Evolutionary conservation across 2,797 vertebrate genomes (phyloP).

Genomic region (Xenops minutus): DNA sequence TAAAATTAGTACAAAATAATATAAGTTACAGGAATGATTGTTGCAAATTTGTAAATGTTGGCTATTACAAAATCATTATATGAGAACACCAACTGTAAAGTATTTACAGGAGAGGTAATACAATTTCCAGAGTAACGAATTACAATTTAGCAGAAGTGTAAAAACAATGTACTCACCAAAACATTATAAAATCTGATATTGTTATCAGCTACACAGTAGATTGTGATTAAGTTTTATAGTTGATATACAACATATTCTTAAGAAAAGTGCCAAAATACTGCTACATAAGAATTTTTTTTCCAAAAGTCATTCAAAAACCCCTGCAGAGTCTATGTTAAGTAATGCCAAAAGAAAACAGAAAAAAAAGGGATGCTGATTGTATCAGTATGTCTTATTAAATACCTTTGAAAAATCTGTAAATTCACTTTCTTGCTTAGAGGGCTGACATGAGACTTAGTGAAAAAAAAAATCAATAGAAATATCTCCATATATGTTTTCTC

Average conservation of each 20-base stretch:
- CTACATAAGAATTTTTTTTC: constrained; percentile 47
- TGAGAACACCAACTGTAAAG: constrained; percentile 50
- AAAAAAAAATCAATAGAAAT: constrained; percentile 59
- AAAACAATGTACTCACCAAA: constrained; percentile 54
- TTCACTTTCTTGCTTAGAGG: constrained; percentile 55
- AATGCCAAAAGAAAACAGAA: constrained; percentile 63
- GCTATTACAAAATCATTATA: constrained; percentile 58
- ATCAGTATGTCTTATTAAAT: constrained; percentile 72
- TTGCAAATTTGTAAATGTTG: constrained; percentile 56
- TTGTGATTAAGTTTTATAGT: constrained; percentile 21
- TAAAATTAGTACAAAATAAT: constrained; percentile 66
- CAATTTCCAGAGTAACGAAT: constrained; percentile 49
- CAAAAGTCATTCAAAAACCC: constrained; percentile 50
- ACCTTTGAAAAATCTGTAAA: constrained; percentile 70
- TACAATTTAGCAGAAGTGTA: constrained; percentile 50
- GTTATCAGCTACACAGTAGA: constrained; percentile 37
- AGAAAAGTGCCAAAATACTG: constrained; percentile 70
- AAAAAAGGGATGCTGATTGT: constrained; percentile 58
- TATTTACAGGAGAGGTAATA: constrained; percentile 76
- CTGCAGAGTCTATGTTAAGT: constrained; percentile 49
- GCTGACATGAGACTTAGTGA: constrained; percentile 48
- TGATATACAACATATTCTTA: constrained; percentile 24
- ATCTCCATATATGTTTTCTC: constrained; percentile 46
- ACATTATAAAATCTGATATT: constrained; percentile 58
- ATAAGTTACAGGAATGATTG: constrained; percentile 69